These are phyloP conservation scores for Hemiscyllium ocellatum DNA, from an alignment of 2,113 vertebrate genomes.

Conservation along the genomic window DNA sequence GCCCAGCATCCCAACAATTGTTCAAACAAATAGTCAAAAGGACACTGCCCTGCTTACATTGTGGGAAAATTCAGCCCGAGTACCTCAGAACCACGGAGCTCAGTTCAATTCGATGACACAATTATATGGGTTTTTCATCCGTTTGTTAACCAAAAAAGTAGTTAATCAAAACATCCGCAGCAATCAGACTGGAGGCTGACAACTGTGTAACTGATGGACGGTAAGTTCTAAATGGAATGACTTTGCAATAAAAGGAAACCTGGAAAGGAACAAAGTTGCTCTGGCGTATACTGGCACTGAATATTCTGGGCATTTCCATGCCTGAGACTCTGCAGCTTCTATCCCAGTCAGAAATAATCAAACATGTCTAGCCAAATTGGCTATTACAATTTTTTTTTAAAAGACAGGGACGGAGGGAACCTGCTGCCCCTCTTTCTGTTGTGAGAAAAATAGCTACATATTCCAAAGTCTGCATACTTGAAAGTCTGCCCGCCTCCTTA, in stretches of 20 bases:
- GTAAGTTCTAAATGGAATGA: background rate
- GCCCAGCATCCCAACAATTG: background rate
- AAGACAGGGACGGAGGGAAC: background rate
- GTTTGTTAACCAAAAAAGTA: background rate
- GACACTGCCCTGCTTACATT: background rate
- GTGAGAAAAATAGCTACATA: background rate
- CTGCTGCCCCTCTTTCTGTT: too few species aligned
- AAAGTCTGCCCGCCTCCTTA: background rate
- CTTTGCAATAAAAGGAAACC: background rate
- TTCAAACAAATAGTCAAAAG: background rate
- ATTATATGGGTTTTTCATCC: background rate
- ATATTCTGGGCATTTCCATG: background rate
- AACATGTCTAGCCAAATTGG: background rate
- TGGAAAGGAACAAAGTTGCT: background rate
- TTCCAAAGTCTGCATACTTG: too few species aligned
- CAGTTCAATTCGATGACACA: background rate
- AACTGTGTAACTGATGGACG: background rate
- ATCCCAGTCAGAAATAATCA: background rate
- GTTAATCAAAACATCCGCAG: background rate
- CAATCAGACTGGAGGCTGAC: background rate
- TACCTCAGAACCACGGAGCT: background rate
- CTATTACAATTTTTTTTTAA: background rate
- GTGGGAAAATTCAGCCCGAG: background rate
- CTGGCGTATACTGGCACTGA: background rate
- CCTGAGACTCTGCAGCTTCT: background rate